Evolutionary conservation across 2,888 invertebrate genomes (phyloP), one percentile per base, ranked within the genome.

Genomic region (Prosopocoilus inquinatus): DNA sequence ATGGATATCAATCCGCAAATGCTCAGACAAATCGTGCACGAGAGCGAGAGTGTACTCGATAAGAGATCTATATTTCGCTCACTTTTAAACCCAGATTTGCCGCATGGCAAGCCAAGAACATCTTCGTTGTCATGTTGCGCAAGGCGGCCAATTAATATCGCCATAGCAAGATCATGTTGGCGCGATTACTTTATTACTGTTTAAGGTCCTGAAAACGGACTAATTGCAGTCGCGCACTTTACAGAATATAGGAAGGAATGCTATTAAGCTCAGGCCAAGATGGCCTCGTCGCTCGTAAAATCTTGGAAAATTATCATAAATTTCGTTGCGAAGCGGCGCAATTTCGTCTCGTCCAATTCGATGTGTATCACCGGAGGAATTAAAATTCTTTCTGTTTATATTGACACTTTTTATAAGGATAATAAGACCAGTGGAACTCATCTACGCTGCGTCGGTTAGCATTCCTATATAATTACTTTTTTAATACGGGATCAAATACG

Each of bases 1-100:
- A 16, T 9, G 32, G 1, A 47, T n/a, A n/a, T n/a, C 36, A n/a
- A 11, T 20, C 16, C 36, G 35, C 15, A 15, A n/a, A 36, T 38
- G 11, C 39, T 38, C 16, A 12, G 28, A 16, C 20, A 49, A 20
- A 28, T 49, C 38, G 44, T 44, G 44, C 44, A 44, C 41, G 35
- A 43, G 16, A 16, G 50, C 44, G 34, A 51, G 35, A 34, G 35
- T 35, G 34, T 16, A 41, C 11, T 16, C 36, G 44, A 44, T 45
- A 45, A 51, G 16, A 51, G 50, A 51, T 51, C 44, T 44, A 44
- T 44, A 51, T 35, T 51, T 51, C 44, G 35, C 35, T 51, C 35
- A 44, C 13, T 44, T 51, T 51, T 51, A 51, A 44, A 51, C 50
- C 46, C 46, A 46, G 46, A 46, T 46, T 51, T 45, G 34, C 44